These are phyloP conservation scores for Tadarida brasiliensis DNA, from an alignment of 2,797 vertebrate genomes.

Conservation along the genomic window DNA sequence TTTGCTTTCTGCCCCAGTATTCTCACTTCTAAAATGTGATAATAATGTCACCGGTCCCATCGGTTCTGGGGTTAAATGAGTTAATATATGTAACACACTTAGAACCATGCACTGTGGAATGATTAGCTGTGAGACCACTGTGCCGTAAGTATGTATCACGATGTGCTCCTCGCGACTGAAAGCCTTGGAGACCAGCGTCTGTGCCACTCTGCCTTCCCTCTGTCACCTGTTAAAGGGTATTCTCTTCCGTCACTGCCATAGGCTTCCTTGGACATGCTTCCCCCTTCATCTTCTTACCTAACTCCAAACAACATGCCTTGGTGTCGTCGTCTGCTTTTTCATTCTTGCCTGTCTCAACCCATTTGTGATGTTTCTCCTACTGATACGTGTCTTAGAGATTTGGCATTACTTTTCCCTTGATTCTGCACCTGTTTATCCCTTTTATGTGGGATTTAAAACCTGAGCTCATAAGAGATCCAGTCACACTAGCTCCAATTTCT, in stretches of 20 bases:
- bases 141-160: not conserved
- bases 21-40: not conserved
- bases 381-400: not conserved
- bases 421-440: not conserved
- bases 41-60: not conserved
- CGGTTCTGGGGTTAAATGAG: not conserved
- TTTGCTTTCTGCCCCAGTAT: not conserved
- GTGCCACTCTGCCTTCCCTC: not conserved
- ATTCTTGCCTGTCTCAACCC: not conserved
- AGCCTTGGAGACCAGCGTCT: not conserved
- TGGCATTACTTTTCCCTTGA: not conserved
- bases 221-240: too few relatives aligned
- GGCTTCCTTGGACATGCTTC: not conserved
- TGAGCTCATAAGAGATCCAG: not conserved
- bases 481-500: not conserved
- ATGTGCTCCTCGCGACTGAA: not conserved
- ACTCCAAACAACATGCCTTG: not conserved
- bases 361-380: not conserved
- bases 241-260: not conserved
- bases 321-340: not conserved
- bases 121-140: too few relatives aligned
- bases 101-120: rapidly evolving
- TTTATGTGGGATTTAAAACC: not conserved
- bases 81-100: not conserved
- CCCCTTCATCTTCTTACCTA: not conserved